phyloP scores from a whole-genome alignment of 2,797 vertebrate genomes.

The Bradypus variegatus region DNA sequence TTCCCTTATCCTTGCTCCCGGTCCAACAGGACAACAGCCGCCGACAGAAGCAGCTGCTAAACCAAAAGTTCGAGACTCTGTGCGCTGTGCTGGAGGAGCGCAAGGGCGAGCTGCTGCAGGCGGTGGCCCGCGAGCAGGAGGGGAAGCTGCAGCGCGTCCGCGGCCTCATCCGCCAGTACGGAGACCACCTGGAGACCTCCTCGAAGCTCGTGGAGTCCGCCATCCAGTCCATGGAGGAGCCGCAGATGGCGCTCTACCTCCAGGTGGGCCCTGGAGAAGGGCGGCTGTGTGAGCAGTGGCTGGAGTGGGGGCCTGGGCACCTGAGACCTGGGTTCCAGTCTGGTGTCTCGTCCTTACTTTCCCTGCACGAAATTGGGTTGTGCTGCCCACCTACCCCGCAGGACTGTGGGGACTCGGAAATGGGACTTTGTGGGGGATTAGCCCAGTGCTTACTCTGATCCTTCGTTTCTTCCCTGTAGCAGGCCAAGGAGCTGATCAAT shows the following conservation, averaged over 20 bases:
- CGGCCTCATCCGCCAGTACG: conserved; percentile 78
- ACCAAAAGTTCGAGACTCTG: conserved; percentile 76
- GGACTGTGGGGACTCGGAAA: not conserved
- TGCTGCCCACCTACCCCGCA: not conserved
- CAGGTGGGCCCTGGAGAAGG: conserved; percentile 73
- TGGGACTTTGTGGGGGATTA: not conserved
- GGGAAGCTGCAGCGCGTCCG: conserved; percentile 79
- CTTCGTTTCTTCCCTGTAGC: conserved; percentile 72
- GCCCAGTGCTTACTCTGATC: conserved; percentile 29
- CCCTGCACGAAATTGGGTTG: not conserved
- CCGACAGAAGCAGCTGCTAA: conserved; percentile 80
- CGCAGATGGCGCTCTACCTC: conserved; percentile 85
- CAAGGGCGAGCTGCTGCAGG: conserved; percentile 83
- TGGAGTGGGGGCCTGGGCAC: not conserved
- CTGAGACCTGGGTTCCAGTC: not conserved
- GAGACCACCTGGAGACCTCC: conserved; percentile 83
- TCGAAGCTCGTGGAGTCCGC: conserved; percentile 85
- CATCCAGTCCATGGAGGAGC: conserved; percentile 89
- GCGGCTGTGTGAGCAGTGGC: not conserved
- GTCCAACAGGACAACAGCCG: conserved; percentile 80
- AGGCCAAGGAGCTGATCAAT: conserved; percentile 82
- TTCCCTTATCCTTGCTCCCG: not conserved
- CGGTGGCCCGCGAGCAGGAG: conserved; percentile 81
- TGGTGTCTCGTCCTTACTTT: not conserved
- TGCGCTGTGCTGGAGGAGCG: conserved; percentile 84